Evolutionary conservation across 1,140 invertebrate genomes (phyloP).

Genomic region (Drosophila oshimai): DNA sequence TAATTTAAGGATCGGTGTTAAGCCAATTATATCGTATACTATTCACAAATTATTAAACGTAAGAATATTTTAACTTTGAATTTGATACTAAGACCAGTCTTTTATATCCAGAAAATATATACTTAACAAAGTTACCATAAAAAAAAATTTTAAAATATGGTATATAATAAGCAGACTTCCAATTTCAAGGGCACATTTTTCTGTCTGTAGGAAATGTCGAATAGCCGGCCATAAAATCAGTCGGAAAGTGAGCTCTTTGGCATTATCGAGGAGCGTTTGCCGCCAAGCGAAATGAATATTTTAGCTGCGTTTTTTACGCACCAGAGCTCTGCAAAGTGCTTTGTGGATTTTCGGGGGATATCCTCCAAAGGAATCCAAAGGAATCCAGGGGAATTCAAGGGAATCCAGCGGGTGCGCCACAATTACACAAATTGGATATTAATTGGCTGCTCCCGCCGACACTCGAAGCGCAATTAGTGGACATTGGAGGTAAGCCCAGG

Average conservation of each 20-base stretch:
- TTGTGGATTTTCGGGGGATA: conserved; percentile 33
- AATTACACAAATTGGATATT: conserved; percentile 61
- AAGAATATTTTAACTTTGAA: no score
- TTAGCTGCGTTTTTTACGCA: conserved; percentile 39
- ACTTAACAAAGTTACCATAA: no score
- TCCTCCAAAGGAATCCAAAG: neutral
- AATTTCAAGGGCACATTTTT: neutral
- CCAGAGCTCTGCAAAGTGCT: conserved; percentile 15
- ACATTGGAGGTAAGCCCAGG: conserved; percentile 31
- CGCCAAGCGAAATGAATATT: conserved; percentile 39
- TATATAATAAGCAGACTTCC: no score
- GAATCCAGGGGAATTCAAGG: neutral
- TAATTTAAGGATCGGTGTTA: no score
- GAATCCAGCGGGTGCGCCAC: conserved; percentile 13
- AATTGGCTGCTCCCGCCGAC: conserved; percentile 45
- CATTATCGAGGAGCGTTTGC: conserved; percentile 29
- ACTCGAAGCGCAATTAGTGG: conserved; percentile 42
- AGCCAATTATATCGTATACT: no score
- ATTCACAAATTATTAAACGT: no score
- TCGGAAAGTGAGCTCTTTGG: conserved; percentile 30
- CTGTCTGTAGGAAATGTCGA: neutral
- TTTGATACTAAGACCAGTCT: no score
- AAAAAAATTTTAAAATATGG: no score
- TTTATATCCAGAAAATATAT: no score
- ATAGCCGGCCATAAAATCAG: conserved; percentile 34